Evolutionary conservation across 2,113 vertebrate genomes (phyloP).

Genomic region (Callocephalon fimbriatum): DNA sequence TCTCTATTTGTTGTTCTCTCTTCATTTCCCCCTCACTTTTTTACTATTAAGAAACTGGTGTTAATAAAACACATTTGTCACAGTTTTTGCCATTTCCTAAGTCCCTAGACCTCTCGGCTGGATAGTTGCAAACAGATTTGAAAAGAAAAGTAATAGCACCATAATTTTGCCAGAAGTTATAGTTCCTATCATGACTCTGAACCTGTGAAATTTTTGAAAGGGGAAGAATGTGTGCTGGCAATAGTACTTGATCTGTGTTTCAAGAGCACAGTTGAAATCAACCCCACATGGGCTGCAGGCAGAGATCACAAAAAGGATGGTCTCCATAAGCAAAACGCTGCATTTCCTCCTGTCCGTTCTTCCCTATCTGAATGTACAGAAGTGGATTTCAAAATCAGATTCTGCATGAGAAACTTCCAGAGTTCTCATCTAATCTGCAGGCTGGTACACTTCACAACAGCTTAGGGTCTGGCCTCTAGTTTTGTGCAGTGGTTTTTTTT

Average conservation of each 20-base stretch:
- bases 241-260: slow-evolving; percentile 47
- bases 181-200: slow-evolving; percentile 58
- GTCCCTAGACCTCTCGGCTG: slow-evolving; percentile 24
- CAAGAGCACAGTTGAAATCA: slow-evolving; percentile 59
- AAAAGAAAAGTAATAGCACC: slow-evolving; percentile 18
- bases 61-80: slow-evolving; percentile 11
- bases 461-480: background rate
- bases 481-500: background rate
- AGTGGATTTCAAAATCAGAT: slow-evolving; percentile 40
- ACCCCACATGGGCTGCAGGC: background rate
- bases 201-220: slow-evolving; percentile 68
- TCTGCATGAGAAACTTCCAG: slow-evolving; percentile 24
- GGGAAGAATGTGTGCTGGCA: slow-evolving; percentile 58
- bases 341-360: background rate
- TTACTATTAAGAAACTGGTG: background rate
- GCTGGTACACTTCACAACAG: background rate
- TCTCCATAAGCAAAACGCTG: background rate
- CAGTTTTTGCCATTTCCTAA: background rate
- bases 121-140: slow-evolving; percentile 36
- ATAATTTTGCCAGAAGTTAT: slow-evolving; percentile 48
- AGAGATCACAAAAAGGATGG: background rate
- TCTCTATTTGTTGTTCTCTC: background rate
- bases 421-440: slow-evolving; percentile 2
- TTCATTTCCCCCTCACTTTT: background rate
- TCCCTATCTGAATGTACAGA: background rate